A percentile compares a stretch with the other conserved stretches of the same genome.
These are phyloP conservation scores for Sarcophaga subvicina DNA, from an alignment of 2,888 invertebrate species.

Conservation along the genomic window DNA sequence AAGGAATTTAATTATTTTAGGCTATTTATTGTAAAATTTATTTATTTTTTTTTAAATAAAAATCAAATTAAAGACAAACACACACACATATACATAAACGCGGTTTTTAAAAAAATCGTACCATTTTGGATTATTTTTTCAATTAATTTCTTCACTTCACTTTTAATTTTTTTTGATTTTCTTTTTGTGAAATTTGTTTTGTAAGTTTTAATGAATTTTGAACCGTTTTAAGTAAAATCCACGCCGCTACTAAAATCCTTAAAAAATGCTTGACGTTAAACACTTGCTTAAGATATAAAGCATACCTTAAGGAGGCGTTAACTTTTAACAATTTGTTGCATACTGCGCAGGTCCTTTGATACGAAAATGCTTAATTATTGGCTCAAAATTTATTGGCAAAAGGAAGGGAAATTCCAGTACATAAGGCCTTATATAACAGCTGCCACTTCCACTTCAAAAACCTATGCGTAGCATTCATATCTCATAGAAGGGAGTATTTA, in stretches of 20 bases:
- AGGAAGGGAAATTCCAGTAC: constrained; percentile 4
- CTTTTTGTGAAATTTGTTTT: background rate
- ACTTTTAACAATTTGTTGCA: background rate
- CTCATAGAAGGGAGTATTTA: no score
- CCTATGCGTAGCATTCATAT: no score
- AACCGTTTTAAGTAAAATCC: constrained; percentile 56
- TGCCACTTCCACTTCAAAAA: background rate
- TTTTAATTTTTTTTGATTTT: background rate
- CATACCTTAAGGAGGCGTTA: constrained; percentile 62
- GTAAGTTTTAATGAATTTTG: background rate
- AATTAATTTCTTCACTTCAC: constrained; percentile 13
- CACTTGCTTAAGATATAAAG: constrained; percentile 46
- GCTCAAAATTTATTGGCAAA: background rate
- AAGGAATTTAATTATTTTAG: background rate
- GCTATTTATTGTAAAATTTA: constrained; percentile 12
- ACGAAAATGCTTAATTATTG: constrained; percentile 26
- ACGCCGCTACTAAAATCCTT: constrained; percentile 57
- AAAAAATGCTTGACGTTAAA: constrained; percentile 1
- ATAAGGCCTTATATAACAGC: constrained; percentile 6
- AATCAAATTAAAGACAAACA: constrained; percentile 45
- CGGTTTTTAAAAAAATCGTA: constrained; percentile 18
- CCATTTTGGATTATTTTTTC: constrained; percentile 24
- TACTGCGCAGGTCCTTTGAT: constrained; percentile 40
- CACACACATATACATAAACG: background rate
- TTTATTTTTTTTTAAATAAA: constrained; percentile 16